phyloP scores from a whole-genome alignment of 2,113 vertebrate species.

The Psammodynastes pulverulentus region DNA sequence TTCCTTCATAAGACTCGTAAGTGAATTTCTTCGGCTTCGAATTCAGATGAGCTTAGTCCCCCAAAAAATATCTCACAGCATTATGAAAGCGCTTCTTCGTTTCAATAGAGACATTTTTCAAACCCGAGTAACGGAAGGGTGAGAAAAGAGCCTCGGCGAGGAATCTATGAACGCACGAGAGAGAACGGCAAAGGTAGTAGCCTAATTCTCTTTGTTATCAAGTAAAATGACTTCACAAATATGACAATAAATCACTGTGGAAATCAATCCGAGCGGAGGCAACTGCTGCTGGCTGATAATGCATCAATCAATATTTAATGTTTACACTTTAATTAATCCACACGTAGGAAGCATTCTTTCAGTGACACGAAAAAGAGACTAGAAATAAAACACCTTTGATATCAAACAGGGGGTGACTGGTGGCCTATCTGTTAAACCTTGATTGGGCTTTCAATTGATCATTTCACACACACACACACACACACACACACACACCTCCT shows the following conservation, averaged over 20 bases:
- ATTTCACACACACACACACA: constrained; percentile 25
- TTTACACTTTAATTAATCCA: constrained; percentile 99
- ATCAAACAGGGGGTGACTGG: constrained; percentile 76
- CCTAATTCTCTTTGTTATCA: constrained; percentile 98
- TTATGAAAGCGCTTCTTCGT: background rate
- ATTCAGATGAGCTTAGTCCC: background rate
- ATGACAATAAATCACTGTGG: constrained; percentile 99
- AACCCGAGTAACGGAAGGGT: constrained; percentile 1
- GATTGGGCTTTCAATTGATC: constrained; percentile 77
- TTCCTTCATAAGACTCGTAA: too few species aligned
- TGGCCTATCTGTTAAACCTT: constrained; percentile 73
- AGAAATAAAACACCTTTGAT: constrained; percentile 94
- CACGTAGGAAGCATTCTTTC: constrained; percentile 95
- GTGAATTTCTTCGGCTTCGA: background rate
- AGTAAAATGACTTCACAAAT: constrained; percentile 99
- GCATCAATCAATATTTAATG: constrained; percentile 99
- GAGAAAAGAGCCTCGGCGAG: constrained; percentile 45
- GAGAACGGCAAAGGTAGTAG: constrained; percentile 70
- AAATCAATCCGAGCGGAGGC: constrained; percentile 98
- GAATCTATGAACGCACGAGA: constrained; percentile 38
- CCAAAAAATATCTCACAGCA: background rate
- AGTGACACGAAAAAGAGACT: constrained; percentile 89
- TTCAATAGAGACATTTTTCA: constrained; percentile 29
- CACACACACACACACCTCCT: constrained; percentile 1
- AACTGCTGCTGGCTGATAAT: constrained; percentile 99